Evolutionary conservation across 2,888 invertebrate genomes (phyloP).

Genomic region (Synanthedon myopaeformis): DNA sequence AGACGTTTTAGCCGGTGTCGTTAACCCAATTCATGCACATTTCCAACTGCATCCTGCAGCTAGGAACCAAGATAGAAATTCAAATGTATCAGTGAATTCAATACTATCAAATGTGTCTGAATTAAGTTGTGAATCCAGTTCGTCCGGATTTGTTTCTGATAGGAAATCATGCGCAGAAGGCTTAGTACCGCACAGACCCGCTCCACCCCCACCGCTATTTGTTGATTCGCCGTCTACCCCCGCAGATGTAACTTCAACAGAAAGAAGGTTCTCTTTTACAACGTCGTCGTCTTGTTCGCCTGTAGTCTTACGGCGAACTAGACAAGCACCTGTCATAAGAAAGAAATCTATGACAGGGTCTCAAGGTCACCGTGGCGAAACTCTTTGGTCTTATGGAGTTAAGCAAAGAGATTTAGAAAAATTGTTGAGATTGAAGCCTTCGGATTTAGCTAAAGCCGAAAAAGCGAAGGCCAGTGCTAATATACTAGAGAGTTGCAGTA

Average conservation of each 20-base stretch:
- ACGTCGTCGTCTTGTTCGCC: constrained; percentile 50
- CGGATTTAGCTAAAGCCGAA: constrained; percentile 50
- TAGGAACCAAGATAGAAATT: constrained; percentile 53
- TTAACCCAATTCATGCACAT: constrained; percentile 50
- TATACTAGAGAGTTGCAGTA: constrained; percentile 26
- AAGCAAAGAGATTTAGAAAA: constrained; percentile 59
- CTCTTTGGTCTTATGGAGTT: constrained; percentile 63
- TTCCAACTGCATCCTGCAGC: constrained; percentile 41
- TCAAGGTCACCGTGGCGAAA: constrained; percentile 40
- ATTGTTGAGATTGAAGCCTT: constrained; percentile 49
- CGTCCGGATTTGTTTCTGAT: constrained; percentile 62
- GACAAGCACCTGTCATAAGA: constrained; percentile 59
- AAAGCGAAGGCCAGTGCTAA: constrained; percentile 22
- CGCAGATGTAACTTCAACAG: constrained; percentile 22
- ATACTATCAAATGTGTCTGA: constrained; percentile 60
- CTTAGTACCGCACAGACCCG: constrained; percentile 48
- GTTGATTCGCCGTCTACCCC: constrained; percentile 36
- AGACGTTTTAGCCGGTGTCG: constrained; percentile 52
- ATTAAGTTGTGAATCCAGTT: constrained; percentile 58
- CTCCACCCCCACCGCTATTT: constrained; percentile 58
- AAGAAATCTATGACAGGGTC: constrained; percentile 46
- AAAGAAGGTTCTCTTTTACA: constrained; percentile 43
- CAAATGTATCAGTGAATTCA: constrained; percentile 63
- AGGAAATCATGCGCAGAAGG: constrained; percentile 41
- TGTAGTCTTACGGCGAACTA: constrained; percentile 37